These are phyloP conservation scores for Rhabditoides inermis DNA, from an alignment of 2,888 invertebrate species.

Conservation along the genomic window DNA sequence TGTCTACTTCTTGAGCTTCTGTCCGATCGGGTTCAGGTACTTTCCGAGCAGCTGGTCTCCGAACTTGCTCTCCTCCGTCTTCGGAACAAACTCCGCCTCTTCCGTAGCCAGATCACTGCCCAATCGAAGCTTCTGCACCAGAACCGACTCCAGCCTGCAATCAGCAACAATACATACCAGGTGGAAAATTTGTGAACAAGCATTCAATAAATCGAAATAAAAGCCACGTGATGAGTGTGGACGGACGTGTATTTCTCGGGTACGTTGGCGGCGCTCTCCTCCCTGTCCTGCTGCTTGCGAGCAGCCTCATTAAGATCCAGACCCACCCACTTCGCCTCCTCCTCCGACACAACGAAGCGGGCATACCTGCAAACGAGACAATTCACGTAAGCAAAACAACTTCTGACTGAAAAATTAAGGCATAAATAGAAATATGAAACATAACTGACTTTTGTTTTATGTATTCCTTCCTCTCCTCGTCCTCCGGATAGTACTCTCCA, in stretches of 20 bases:
- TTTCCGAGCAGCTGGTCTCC: constrained; percentile 41
- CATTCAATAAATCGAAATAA: not conserved
- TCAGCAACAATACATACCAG: not conserved
- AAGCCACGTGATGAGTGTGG: not conserved
- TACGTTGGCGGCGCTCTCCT: constrained; percentile 27
- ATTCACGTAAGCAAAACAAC: no score
- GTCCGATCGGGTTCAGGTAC: constrained; percentile 37
- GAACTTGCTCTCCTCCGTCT: constrained; percentile 34
- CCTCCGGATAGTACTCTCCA: constrained; percentile 51
- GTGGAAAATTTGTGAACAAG: not conserved
- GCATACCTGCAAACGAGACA: no score
- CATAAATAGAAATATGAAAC: no score
- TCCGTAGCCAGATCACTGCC: constrained; percentile 26
- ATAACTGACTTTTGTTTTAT: constrained; percentile 42
- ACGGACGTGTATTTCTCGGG: constrained; percentile 37
- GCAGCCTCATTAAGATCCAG: constrained; percentile 72
- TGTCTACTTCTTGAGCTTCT: constrained; percentile 18
- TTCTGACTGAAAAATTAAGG: no score
- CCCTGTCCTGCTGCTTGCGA: constrained; percentile 61
- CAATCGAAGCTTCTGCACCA: constrained; percentile 21
- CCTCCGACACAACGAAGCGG: no score
- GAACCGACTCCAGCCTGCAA: constrained; percentile 26
- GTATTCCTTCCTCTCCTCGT: constrained; percentile 36
- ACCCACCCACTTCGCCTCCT: constrained; percentile 94
- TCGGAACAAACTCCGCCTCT: constrained; percentile 27